Percentiles rank a stretch among this genome's conserved stretches.
Conservation (phyloP, 2,888 invertebrate species). For the Meteorus colon region DNA sequence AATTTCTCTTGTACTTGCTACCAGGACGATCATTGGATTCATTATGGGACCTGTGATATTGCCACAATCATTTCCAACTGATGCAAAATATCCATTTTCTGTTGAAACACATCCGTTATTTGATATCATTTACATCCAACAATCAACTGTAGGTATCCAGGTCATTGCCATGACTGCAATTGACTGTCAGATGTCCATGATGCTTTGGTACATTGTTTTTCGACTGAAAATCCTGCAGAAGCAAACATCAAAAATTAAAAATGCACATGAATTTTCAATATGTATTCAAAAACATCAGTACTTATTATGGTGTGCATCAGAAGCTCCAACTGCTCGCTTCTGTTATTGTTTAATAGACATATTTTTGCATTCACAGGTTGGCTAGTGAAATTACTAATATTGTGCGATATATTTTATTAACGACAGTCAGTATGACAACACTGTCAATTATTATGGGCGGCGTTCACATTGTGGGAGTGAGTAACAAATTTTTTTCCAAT, state of each 20-base stretch:
- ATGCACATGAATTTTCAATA: conserved; percentile 1
- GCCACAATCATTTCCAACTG: conserved; percentile 54
- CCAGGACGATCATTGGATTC: conserved; percentile 37
- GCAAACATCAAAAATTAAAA: conserved; percentile 16
- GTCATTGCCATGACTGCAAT: conserved; percentile 47
- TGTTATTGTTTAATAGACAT: background rate
- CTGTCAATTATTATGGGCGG: conserved; percentile 44
- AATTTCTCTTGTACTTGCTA: background rate
- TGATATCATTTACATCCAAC: conserved; percentile 51
- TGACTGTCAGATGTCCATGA: conserved; percentile 50
- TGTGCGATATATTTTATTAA: conserved; percentile 45
- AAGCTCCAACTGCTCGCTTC: background rate
- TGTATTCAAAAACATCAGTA: conserved; percentile 39
- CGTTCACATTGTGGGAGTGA: conserved; percentile 49
- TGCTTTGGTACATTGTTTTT: conserved; percentile 54
- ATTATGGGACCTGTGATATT: conserved; percentile 49
- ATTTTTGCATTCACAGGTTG: background rate
- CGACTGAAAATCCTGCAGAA: conserved; percentile 51
- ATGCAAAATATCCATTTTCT: conserved; percentile 57
- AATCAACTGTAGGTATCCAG: conserved; percentile 50
- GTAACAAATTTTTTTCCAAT: conserved; percentile 4
- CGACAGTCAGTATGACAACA: conserved; percentile 39
- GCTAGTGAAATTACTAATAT: conserved; percentile 40
- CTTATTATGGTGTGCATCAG: conserved; percentile 43
- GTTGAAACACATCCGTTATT: conserved; percentile 38